These are phyloP conservation scores for Zophobas morio DNA, from an alignment of 1,140 invertebrate species.

Conservation along the genomic window DNA sequence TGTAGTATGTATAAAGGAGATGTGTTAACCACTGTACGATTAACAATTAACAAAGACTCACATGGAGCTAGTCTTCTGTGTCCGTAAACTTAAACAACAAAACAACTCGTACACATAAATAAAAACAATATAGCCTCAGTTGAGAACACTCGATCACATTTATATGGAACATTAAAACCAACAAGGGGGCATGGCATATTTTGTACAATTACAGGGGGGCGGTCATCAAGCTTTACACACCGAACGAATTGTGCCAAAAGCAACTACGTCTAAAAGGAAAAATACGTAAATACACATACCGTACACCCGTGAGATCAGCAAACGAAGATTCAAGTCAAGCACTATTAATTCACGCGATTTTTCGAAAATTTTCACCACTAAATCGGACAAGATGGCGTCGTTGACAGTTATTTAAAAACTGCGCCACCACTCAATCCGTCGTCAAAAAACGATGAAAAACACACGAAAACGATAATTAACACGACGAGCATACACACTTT, in stretches of 20 bases:
- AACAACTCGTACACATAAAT: slow-evolving; percentile 19
- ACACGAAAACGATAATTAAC: no score
- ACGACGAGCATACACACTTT: no score
- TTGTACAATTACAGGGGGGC: slow-evolving; percentile 3
- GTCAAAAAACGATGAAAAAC: no score
- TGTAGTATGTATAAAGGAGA: slow-evolving; percentile 32
- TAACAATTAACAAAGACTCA: slow-evolving; percentile 43
- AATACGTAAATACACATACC: background rate
- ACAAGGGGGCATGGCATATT: background rate
- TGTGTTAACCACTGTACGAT: slow-evolving; percentile 34
- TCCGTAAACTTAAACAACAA: slow-evolving; percentile 16
- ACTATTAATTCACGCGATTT: no score
- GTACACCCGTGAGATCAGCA: background rate
- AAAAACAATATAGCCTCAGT: slow-evolving; percentile 32
- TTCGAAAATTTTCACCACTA: no score
- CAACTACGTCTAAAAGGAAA: background rate
- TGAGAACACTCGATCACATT: slow-evolving; percentile 26
- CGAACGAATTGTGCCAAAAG: slow-evolving; percentile 34
- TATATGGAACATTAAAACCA: slow-evolving; percentile 32
- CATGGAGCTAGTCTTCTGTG: slow-evolving; percentile 34
- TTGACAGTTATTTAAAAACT: no score
- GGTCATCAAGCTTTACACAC: slow-evolving; percentile 2
- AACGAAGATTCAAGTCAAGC: background rate
- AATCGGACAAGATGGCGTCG: background rate
- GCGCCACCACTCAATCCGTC: no score